Evolutionary conservation across 2,797 vertebrate genomes (phyloP).

Genomic region (Fratercula arctica): DNA sequence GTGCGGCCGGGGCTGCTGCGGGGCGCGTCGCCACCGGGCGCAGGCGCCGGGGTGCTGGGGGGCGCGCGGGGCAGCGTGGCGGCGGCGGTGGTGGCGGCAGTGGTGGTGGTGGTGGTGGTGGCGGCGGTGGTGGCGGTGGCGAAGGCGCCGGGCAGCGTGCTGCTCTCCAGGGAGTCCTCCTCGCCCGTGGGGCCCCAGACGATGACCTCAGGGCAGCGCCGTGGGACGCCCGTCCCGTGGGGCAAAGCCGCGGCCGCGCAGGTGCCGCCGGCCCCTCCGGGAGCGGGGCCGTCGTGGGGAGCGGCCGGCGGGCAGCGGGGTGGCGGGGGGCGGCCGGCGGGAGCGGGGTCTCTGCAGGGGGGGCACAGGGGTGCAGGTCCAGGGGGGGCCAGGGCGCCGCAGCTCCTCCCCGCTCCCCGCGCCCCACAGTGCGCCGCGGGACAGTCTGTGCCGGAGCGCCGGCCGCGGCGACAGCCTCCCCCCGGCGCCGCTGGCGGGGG

Average conservation of each 20-base stretch:
- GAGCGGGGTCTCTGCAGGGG: conserved; percentile 27
- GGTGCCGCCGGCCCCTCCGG: conserved; percentile 53
- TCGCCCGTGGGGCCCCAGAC: conserved; percentile 80
- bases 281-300: conserved; percentile 15
- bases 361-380: background rate
- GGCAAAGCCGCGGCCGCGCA: conserved; percentile 46
- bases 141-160: conserved; percentile 67
- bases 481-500: conserved; percentile 36
- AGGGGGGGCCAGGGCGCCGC: conserved; percentile 26
- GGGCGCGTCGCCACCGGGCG: background rate
- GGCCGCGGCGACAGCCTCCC: conserved; percentile 66
- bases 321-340: conserved; percentile 41
- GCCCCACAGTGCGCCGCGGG: conserved; percentile 65
- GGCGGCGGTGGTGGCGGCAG: background rate
- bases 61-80: conserved; percentile 48
- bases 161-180: conserved; percentile 74
- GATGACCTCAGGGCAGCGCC: conserved; percentile 74
- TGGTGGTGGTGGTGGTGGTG: background rate
- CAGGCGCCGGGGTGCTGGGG: conserved; percentile 52
- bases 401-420: conserved; percentile 46
- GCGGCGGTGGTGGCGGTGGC: conserved; percentile 53
- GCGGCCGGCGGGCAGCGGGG: conserved; percentile 11
- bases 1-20: conserved; percentile 50
- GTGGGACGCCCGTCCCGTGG: conserved; percentile 64
- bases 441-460: conserved; percentile 60